Base-by-base conservation (phyloP, 2,888 invertebrate genomes). In the Drosophila atripex region DNA sequence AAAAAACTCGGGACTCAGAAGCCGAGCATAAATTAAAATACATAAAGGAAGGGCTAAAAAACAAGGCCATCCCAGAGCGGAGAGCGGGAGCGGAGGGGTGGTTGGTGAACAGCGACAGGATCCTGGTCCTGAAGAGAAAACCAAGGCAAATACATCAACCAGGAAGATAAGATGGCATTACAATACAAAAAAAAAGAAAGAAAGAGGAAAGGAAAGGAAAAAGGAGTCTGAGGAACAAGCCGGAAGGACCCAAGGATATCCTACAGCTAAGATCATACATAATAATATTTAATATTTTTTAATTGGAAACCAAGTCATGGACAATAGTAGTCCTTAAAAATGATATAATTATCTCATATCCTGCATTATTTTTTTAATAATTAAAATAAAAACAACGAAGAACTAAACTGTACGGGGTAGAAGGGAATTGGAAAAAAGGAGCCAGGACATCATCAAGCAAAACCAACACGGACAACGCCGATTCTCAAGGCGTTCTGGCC, bases 1-100 rank as follows among this genome's bases (percentile, higher is more conserved):
- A 51, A 53, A 71, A 61, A 73, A 69, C 68, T 51, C 73, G 65
- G 55, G 23, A 65, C 50, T n/a, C n/a, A 64, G 53, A 61, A 64
- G 69, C 39, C 65, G 68, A 78, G 84, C 88, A 84, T 87, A 84
- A 84, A 84, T 84, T 84, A 84, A 84, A 84, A 84, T 85, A 76
- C 86, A 87, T 79, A 85, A 84, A 84, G 76, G 69, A 84, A 84
- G 61, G 78, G 74, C 72, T 84, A 85, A 82, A 86, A 82, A 86
- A 86, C 79, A 78, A 75, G 77, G 85, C 71, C 76, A 80, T 55
- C 52, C 46, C n/a, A n/a, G n/a, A 8, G 50, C 30, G 47, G 16
- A 14, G 16, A 11, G 11, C 21, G 47, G 21, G 12, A 49, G 16
- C n/a, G 23, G 12, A 8, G 9, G 2, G 4, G 38, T 3, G 32